phyloP scores from a whole-genome alignment of 2,113 vertebrate species.

The Tragelaphus scriptus region DNA sequence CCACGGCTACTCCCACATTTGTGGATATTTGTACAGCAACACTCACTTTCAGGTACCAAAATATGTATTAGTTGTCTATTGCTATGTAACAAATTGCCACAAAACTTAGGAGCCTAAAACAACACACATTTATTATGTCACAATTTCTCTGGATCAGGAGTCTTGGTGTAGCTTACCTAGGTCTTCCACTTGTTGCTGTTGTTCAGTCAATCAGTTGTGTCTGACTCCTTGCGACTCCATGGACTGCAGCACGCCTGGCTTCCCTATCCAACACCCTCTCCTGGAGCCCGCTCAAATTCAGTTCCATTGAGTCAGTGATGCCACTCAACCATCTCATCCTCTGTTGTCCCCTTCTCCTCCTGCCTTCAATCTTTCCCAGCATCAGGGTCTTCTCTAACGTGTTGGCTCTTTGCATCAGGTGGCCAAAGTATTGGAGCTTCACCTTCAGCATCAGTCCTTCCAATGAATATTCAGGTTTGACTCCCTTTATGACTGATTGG shows the following conservation, averaged over 20 bases:
- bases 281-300: neutral
- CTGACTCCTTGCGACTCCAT: neutral
- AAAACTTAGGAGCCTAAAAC: neutral
- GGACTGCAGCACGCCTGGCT: rapidly evolving
- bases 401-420: rapidly evolving
- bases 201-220: neutral
- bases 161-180: neutral
- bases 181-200: neutral
- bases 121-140: neutral
- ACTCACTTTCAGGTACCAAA: neutral
- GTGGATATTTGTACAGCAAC: neutral
- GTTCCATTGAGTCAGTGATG: rapidly evolving
- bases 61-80: neutral
- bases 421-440: neutral
- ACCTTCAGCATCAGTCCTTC: neutral
- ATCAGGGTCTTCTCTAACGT: neutral
- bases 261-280: neutral
- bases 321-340: neutral
- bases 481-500: neutral
- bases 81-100: neutral
- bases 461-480: neutral
- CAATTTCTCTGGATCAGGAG: neutral
- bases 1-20: neutral
- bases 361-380: neutral
- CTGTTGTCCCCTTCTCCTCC: neutral